Evolutionary conservation across 1,140 invertebrate species (phyloP).

Genomic region (Hypothenemus hampei): DNA sequence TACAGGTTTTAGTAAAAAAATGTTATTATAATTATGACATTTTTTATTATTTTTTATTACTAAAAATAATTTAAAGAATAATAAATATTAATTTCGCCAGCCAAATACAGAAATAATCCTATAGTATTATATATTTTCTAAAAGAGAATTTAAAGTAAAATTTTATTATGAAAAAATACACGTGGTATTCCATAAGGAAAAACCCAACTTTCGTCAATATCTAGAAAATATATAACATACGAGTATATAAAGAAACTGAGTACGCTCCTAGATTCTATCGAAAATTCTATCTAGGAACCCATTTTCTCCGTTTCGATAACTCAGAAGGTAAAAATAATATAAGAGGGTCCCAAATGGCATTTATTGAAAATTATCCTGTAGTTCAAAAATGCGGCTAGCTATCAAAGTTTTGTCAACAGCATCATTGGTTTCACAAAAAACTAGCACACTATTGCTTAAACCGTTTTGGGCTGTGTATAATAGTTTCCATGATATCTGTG

Average conservation of each 20-base stretch:
- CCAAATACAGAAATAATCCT: not conserved
- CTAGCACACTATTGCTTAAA: too few species aligned
- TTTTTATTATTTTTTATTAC: too few species aligned
- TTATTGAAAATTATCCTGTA: not conserved
- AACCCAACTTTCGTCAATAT: not conserved
- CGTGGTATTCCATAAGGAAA: not conserved
- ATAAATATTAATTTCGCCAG: not conserved
- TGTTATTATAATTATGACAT: too few species aligned
- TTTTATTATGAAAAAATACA: not conserved
- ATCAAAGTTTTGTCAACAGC: too few species aligned
- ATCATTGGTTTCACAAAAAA: too few species aligned
- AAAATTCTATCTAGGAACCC: not conserved
- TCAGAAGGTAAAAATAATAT: not conserved
- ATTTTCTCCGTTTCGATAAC: not conserved
- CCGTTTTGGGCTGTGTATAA: too few species aligned
- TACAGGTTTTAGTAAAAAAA: too few species aligned
- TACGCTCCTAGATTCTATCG: not conserved
- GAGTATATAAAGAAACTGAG: not conserved
- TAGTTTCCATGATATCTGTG: too few species aligned
- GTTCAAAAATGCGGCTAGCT: not conserved
- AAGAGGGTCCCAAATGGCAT: not conserved
- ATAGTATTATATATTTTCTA: not conserved
- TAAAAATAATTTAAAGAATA: not conserved
- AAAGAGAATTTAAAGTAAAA: not conserved
- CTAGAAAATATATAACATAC: not conserved